A percentile compares a stretch with the other conserved stretches of the same genome.
Evolutionary conservation across 2,888 invertebrate genomes (phyloP).

Genomic region (Ormyrus thymus): DNA sequence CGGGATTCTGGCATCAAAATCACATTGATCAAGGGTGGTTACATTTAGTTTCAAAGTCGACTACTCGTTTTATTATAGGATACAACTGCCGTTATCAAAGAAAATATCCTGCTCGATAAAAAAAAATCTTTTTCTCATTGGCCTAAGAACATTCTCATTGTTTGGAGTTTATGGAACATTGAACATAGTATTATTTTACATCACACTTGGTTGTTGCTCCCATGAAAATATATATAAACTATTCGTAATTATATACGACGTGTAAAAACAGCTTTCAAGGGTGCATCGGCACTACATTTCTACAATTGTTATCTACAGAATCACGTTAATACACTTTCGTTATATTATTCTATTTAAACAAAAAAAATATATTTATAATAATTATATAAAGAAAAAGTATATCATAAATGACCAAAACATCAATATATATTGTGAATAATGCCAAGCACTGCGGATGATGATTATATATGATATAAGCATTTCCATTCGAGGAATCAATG

Average conservation of each 20-base stretch:
- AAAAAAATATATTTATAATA: conserved; percentile 27
- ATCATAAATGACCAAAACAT: conserved; percentile 56
- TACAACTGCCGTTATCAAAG: too few species aligned
- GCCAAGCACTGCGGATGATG: conserved; percentile 50
- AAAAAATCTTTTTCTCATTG: background rate
- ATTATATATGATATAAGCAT: conserved; percentile 29
- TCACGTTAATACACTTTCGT: conserved; percentile 22
- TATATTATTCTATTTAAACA: conserved; percentile 2
- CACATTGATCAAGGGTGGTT: conserved; percentile 21
- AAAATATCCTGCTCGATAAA: too few species aligned
- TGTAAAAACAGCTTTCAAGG: conserved; percentile 69
- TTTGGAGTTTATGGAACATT: conserved; percentile 3
- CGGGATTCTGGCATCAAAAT: conserved; percentile 12
- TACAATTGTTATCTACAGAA: conserved; percentile 63
- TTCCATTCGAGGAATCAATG: conserved; percentile 10
- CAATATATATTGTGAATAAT: conserved; percentile 58
- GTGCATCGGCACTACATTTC: conserved; percentile 69
- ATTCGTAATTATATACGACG: conserved; percentile 55
- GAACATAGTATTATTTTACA: background rate
- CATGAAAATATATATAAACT: conserved; percentile 69
- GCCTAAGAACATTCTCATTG: background rate
- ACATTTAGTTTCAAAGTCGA: conserved; percentile 4
- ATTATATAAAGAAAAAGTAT: conserved; percentile 7
- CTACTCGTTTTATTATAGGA: background rate
- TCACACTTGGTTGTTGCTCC: conserved; percentile 77